These are phyloP conservation scores for Temnothorax nylanderi DNA, from an alignment of 1,140 invertebrate genomes.

Conservation along the genomic window DNA sequence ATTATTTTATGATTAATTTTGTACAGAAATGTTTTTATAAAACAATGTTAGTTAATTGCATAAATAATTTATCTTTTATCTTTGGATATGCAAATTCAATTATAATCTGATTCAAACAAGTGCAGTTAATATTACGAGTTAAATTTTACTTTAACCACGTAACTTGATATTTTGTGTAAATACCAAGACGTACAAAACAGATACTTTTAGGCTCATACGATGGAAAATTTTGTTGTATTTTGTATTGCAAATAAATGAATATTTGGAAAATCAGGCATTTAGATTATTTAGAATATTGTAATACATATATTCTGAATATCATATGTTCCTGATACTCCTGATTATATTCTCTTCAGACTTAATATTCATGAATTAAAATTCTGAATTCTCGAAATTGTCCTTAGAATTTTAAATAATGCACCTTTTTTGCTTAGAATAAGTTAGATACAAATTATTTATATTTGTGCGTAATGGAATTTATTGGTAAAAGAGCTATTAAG, in stretches of 20 bases:
- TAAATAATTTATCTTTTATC: conserved; percentile 28
- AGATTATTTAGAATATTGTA: conserved; percentile 8
- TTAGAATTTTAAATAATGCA: too few species aligned
- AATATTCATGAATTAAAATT: background rate
- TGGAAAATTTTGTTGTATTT: conserved; percentile 27
- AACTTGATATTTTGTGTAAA: conserved; percentile 21
- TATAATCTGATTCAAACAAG: conserved; percentile 47
- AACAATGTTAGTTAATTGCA: conserved; percentile 19
- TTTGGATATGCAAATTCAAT: conserved; percentile 9
- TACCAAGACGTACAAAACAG: conserved; percentile 30
- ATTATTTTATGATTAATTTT: conserved; percentile 48
- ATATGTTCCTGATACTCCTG: background rate
- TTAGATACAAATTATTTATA: too few species aligned
- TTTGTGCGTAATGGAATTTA: too few species aligned
- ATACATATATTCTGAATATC: background rate
- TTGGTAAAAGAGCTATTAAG: too few species aligned
- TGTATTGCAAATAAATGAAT: conserved; percentile 33
- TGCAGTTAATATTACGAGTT: background rate
- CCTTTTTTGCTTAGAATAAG: too few species aligned
- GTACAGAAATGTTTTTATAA: conserved; percentile 45
- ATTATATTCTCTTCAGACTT: background rate
- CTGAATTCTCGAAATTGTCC: too few species aligned
- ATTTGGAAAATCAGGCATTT: conserved; percentile 21
- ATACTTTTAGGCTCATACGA: conserved; percentile 42
- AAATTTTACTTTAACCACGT: conserved; percentile 19